Conservation (phyloP, 1,140 invertebrate genomes). For the roundworm (Caenorhabditis elegans) region WBcel235 BX284605.5:9070001-9070500, state of each 20-base stretch:
- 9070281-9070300: neutral
- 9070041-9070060: neutral
- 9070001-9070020: neutral
- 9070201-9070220: conserved; percentile 12
- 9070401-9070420: conserved; percentile 3
- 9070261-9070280: neutral
- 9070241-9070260: neutral
- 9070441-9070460: neutral
- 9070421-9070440: neutral
- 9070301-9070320: neutral
- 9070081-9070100: neutral
- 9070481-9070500: neutral
- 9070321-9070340: neutral
- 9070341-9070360: neutral
- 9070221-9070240: no score
- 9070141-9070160: neutral
- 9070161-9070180: conserved; percentile 6
- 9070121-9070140: neutral
- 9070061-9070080: neutral
- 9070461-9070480: neutral
- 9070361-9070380: neutral
- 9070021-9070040: neutral
- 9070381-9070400: neutral
- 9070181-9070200: neutral
- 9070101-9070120: neutral